Percentiles rank a stretch among this genome's conserved stretches.
Evolutionary conservation across 1,140 invertebrate species (phyloP).

Genomic region (Helicoverpa zea): DNA sequence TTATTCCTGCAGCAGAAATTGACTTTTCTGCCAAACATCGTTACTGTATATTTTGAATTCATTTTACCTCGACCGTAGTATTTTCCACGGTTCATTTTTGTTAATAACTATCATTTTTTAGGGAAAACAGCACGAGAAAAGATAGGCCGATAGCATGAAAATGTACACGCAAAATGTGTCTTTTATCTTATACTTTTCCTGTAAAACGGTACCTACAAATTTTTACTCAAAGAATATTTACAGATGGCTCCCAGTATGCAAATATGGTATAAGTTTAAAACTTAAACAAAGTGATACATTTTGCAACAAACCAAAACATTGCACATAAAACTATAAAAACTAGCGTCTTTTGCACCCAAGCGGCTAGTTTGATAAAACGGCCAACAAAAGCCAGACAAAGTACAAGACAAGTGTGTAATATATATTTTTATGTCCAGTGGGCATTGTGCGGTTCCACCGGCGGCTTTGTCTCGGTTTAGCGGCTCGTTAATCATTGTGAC

Average conservation of each 20-base stretch:
- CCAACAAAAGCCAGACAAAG: conserved; percentile 49
- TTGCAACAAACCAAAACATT: conserved; percentile 24
- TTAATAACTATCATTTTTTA: not conserved
- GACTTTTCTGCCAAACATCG: not conserved
- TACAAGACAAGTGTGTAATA: conserved; percentile 53
- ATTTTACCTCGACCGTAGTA: not conserved
- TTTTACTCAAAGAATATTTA: not conserved
- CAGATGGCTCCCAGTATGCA: conserved; percentile 15
- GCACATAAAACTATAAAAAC: conserved; percentile 41
- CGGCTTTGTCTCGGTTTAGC: conserved; percentile 55
- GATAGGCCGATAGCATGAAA: not conserved
- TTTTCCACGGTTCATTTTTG: not conserved
- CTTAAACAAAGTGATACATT: conserved; percentile 28
- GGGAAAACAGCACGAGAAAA: no score
- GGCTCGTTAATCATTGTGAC: conserved; percentile 65
- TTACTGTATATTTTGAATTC: not conserved
- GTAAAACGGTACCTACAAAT: not conserved
- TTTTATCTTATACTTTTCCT: not conserved
- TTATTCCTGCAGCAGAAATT: not conserved
- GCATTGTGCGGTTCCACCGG: conserved; percentile 55
- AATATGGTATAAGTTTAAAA: conserved; percentile 30
- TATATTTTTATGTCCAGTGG: conserved; percentile 57
- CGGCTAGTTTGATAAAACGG: conserved; percentile 48
- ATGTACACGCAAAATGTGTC: not conserved
- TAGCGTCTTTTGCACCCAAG: conserved; percentile 13